These are phyloP conservation scores for Diploscapter pachys DNA, from an alignment of 1,140 invertebrate species.

Conservation along the genomic window DNA sequence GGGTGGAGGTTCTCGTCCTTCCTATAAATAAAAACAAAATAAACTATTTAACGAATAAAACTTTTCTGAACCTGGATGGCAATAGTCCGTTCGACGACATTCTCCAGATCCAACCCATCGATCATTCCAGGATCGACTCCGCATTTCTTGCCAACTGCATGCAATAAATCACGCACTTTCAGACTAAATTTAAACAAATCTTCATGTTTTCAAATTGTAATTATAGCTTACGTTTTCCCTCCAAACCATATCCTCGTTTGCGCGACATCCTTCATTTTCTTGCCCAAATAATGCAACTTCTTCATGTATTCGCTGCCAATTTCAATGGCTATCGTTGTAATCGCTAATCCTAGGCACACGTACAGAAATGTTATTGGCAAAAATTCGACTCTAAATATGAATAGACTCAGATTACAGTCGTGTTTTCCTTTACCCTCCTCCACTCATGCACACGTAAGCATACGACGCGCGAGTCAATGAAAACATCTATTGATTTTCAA, in stretches of 20 bases:
- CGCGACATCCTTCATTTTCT: conserved; percentile 41
- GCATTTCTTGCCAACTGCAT: conserved; percentile 57
- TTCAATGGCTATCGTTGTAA: conserved; percentile 42
- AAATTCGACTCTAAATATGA: conserved; percentile 33
- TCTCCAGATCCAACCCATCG: conserved; percentile 55
- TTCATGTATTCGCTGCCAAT: conserved; percentile 44
- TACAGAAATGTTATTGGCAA: conserved; percentile 41
- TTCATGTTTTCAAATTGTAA: conserved; percentile 3
- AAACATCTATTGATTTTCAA: too few relatives aligned
- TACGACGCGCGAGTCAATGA: too few relatives aligned
- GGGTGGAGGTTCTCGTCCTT: conserved; percentile 53
- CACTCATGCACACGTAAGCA: too few relatives aligned
- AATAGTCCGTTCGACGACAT: conserved; percentile 55
- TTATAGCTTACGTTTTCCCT: conserved; percentile 31
- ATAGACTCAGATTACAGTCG: too few relatives aligned
- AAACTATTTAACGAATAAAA: conserved; percentile 8
- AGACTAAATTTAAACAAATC: conserved; percentile 28
- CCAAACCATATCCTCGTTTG: conserved; percentile 43
- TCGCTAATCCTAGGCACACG: conserved; percentile 39
- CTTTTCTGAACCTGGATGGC: conserved; percentile 43
- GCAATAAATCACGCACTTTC: conserved; percentile 52
- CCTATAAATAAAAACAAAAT: conserved; percentile 32
- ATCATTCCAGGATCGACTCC: conserved; percentile 54
- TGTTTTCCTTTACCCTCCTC: too few relatives aligned
- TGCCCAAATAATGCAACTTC: conserved; percentile 42